Evolutionary conservation across 2,888 invertebrate genomes (phyloP), one percentile per base, ranked within the genome.

Genomic region (Leptopilina drosophilae): DNA sequence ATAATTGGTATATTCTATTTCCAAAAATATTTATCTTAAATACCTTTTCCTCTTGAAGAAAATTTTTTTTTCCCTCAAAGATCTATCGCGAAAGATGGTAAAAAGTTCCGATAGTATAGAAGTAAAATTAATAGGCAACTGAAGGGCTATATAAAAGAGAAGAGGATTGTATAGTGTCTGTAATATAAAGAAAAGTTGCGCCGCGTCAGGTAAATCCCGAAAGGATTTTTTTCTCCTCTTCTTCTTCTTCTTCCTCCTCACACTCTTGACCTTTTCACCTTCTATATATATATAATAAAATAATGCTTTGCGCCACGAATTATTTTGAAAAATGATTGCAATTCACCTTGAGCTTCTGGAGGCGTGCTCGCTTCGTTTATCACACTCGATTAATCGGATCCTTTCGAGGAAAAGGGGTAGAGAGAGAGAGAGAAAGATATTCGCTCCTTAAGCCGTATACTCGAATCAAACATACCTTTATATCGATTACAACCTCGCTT

Each of bases 271-370:
- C 73, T 73, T 11, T 73, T 73, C 56, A n/a, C 56, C 56, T 73
- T 40, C 56, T 49, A 49, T 12, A 49, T 20, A 20, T 20, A 20
- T 20, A 20, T 20, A 20, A 20, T 33, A 26, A 73, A 33, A 8
- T 8, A 33, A 56, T 53, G 73, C 73, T 56, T 42, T 33, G 73
- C 53, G 56, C 56, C 56, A 56, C 9, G 33, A 73, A 40, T 73
- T 73, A 73, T 56, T 56, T 53, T 73, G 73, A 73, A 73, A 73
- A 73, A 73, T 73, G n/a, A 56, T 14, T 73, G n/a, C 40, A 11
- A 33, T 73, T 73, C 56, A n/a, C 73, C 56, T 26, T 69, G 53
- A 69, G 53, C 53, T 69, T 53, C 69, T 56, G n/a, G 9, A 56
- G 56, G 73, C 33, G 73, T 73, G 15, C 9, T 53, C 56, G 9